Percentiles rank a stretch among this genome's conserved stretches.
Conservation (phyloP, 2,113 vertebrate species). For the Xiphias gladius region DNA sequence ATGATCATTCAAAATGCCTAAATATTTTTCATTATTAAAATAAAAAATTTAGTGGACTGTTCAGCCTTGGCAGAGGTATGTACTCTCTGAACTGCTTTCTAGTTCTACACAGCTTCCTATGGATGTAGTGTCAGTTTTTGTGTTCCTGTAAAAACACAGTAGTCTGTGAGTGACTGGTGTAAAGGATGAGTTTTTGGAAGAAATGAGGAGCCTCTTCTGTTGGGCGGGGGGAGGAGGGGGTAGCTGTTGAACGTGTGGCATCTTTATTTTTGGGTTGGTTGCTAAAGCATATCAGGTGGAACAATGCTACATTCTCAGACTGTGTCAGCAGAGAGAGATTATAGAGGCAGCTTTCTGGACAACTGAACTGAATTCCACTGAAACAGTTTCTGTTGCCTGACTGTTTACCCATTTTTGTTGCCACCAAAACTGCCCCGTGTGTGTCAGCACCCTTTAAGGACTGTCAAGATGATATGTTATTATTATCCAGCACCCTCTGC, state of each 20-base stretch:
- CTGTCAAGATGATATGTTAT: background rate
- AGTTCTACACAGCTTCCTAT: conserved; percentile 1
- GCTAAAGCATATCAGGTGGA: conserved; percentile 82
- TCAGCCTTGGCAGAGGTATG: background rate
- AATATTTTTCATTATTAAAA: background rate
- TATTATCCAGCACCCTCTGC: conserved; percentile 61
- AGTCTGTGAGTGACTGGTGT: background rate
- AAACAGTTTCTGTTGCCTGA: background rate
- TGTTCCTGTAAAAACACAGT: background rate
- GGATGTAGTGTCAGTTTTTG: background rate
- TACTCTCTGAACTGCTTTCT: background rate
- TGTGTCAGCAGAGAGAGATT: conserved; percentile 76
- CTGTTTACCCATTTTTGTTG: background rate
- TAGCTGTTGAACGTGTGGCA: conserved; percentile 17
- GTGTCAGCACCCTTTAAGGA: conserved; percentile 16
- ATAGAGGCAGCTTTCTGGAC: background rate
- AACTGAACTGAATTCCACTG: background rate
- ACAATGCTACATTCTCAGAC: conserved; percentile 75
- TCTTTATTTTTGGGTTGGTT: conserved; percentile 47
- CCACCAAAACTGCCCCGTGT: conserved; percentile 1
- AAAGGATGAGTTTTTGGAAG: background rate
- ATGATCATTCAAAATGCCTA: background rate
- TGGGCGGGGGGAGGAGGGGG: background rate
- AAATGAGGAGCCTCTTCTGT: background rate
- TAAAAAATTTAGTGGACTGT: background rate